Percentiles rank a stretch among this genome's conserved stretches.
These are phyloP conservation scores for Stenoptilia bipunctidactyla DNA, from an alignment of 2,888 invertebrate genomes.

Conservation along the genomic window DNA sequence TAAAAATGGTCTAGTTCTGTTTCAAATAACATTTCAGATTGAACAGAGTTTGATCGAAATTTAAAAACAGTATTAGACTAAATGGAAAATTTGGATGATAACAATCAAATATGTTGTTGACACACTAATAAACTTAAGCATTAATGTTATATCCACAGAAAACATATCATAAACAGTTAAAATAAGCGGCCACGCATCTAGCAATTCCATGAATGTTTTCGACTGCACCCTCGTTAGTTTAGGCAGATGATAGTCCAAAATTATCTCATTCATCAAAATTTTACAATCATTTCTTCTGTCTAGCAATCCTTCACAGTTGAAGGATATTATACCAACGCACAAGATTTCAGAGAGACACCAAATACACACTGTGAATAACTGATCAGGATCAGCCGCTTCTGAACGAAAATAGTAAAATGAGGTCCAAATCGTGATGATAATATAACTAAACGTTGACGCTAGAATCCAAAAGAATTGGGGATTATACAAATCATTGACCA, in stretches of 20 bases:
- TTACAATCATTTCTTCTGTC: slow-evolving; percentile 29
- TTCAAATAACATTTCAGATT: too few species aligned
- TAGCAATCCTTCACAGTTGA: slow-evolving; percentile 32
- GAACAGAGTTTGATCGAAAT: slow-evolving; percentile 10
- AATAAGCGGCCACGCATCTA: slow-evolving; percentile 38
- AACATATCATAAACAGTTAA: slow-evolving; percentile 42
- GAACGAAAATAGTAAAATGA: slow-evolving; percentile 28
- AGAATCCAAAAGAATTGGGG: slow-evolving; percentile 41
- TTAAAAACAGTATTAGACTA: slow-evolving; percentile 20
- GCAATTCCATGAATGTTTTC: slow-evolving; percentile 42
- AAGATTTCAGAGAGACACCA: slow-evolving; percentile 31
- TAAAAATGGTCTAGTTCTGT: too few species aligned
- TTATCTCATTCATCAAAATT: slow-evolving; percentile 35
- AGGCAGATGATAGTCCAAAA: slow-evolving; percentile 43
- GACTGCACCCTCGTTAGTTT: slow-evolving; percentile 35
- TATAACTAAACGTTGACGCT: slow-evolving; percentile 32
- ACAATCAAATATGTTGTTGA: slow-evolving; percentile 49
- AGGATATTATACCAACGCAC: slow-evolving; percentile 29
- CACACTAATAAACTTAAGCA: slow-evolving; percentile 46
- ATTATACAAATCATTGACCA: slow-evolving; percentile 37
- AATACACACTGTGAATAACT: slow-evolving; percentile 24
- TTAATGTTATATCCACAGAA: slow-evolving; percentile 39
- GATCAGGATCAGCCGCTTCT: slow-evolving; percentile 19
- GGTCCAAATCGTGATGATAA: slow-evolving; percentile 37
- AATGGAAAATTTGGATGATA: slow-evolving; percentile 42